Conservation (phyloP, 2,888 invertebrate genomes). For the Hemithea aestivaria region DNA sequence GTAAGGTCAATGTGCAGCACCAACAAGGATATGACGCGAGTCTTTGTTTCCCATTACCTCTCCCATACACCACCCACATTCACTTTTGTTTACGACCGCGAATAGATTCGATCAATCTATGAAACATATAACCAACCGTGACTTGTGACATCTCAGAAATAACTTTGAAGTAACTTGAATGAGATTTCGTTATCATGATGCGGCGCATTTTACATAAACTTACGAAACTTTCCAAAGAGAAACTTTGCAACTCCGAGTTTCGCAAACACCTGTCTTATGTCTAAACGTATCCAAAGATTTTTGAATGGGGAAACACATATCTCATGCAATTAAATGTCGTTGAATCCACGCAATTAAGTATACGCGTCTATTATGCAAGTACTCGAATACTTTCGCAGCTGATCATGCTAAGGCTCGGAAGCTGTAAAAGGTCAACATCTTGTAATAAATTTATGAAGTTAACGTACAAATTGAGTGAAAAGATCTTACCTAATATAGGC, state of each 20-base stretch:
- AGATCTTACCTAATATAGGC: constrained; percentile 40
- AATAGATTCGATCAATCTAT: constrained; percentile 8
- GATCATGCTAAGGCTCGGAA: constrained; percentile 46
- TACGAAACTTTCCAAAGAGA: constrained; percentile 61
- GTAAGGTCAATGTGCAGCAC: constrained; percentile 35
- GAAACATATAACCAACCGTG: constrained; percentile 24
- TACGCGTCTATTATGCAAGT: constrained; percentile 29
- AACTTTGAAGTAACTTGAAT: constrained; percentile 13
- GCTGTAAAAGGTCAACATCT: constrained; percentile 36
- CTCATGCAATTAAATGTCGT: constrained; percentile 17
- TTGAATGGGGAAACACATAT: constrained; percentile 11
- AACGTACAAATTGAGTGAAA: neutral
- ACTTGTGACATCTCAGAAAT: constrained; percentile 23
- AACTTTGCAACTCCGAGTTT: constrained; percentile 30
- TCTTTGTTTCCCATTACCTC: constrained; percentile 57
- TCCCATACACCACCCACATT: constrained; percentile 56
- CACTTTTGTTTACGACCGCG: constrained; percentile 63
- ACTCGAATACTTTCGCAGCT: constrained; percentile 62
- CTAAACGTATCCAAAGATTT: constrained; percentile 5
- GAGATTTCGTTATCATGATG: constrained; percentile 18
- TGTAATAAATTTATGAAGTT: constrained; percentile 5
- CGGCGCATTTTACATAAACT: constrained; percentile 37
- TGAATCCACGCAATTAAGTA: constrained; percentile 24
- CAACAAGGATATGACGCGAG: constrained; percentile 41
- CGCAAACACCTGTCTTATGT: constrained; percentile 17